Percentiles rank a stretch among this genome's conserved stretches.
These are phyloP conservation scores for Monochamus saltuarius DNA, from an alignment of 1,140 invertebrate species.

Conservation along the genomic window DNA sequence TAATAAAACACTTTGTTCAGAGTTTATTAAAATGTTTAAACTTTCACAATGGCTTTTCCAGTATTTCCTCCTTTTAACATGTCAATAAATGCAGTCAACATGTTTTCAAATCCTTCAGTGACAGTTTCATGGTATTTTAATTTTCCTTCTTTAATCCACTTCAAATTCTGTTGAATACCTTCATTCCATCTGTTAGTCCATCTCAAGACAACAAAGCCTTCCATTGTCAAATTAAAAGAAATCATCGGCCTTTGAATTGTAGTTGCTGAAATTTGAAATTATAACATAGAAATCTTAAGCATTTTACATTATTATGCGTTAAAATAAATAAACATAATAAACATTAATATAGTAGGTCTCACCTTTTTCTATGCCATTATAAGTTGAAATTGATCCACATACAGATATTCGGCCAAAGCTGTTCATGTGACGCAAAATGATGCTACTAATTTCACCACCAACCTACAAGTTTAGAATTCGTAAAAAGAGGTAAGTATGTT, in stretches of 20 bases:
- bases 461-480: slow-evolving; percentile 53
- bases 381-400: slow-evolving; percentile 66
- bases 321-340: too few species aligned
- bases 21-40: slow-evolving; percentile 34
- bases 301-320: too few species aligned
- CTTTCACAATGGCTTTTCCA: slow-evolving; percentile 63
- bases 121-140: slow-evolving; percentile 63
- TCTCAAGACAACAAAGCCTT: slow-evolving; percentile 63
- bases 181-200: slow-evolving; percentile 61
- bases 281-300: too few species aligned
- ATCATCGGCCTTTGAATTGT: slow-evolving; percentile 33
- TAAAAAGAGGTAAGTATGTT: too few species aligned
- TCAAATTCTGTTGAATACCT: slow-evolving; percentile 59
- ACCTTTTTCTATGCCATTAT: slow-evolving; percentile 50
- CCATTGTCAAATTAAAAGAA: slow-evolving; percentile 59
- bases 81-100: slow-evolving; percentile 63
- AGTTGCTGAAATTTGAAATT: slow-evolving; percentile 46
- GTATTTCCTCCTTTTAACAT: slow-evolving; percentile 63
- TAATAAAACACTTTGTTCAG: too few species aligned
- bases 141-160: slow-evolving; percentile 61
- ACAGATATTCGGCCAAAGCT: slow-evolving; percentile 61
- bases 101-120: slow-evolving; percentile 65
- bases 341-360: too few species aligned
- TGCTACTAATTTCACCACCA: slow-evolving; percentile 61
- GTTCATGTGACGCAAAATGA: slow-evolving; percentile 65